Conservation (phyloP, 2,113 vertebrate species). For the Protobothrops mucrosquamatus region DNA sequence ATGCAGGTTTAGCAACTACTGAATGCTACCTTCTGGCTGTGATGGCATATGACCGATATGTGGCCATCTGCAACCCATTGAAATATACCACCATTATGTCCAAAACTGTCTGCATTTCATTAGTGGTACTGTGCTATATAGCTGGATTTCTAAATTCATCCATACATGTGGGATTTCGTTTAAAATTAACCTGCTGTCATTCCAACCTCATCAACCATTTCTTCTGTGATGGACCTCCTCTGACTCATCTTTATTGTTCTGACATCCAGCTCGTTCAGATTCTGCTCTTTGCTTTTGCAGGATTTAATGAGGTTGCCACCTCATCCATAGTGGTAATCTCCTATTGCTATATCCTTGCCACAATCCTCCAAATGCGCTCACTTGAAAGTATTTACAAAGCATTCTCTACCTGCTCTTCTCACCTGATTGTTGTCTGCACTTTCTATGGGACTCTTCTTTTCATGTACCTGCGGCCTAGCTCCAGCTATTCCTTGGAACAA, state of each 20-base stretch:
- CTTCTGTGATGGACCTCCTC: conserved; percentile 2
- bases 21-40: neutral
- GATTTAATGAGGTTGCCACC: neutral
- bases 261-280: neutral
- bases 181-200: neutral
- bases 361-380: conserved; percentile 13
- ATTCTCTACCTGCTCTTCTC: neutral
- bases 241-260: neutral
- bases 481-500: conserved; percentile 23
- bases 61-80: neutral
- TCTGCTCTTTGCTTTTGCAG: neutral
- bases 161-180: neutral
- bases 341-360: neutral
- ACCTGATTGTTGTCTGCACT: neutral
- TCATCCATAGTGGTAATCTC: neutral
- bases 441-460: conserved; percentile 30
- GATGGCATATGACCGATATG: neutral
- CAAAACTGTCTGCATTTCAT: neutral
- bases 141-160: neutral
- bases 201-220: conserved; percentile 2
- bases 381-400: conserved; percentile 36
- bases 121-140: neutral
- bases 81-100: neutral
- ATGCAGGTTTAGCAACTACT: neutral
- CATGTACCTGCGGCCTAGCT: conserved; percentile 37